phyloP scores from a whole-genome alignment of 2,888 invertebrate species.

The Chalcosyrphus nemorum region DNA sequence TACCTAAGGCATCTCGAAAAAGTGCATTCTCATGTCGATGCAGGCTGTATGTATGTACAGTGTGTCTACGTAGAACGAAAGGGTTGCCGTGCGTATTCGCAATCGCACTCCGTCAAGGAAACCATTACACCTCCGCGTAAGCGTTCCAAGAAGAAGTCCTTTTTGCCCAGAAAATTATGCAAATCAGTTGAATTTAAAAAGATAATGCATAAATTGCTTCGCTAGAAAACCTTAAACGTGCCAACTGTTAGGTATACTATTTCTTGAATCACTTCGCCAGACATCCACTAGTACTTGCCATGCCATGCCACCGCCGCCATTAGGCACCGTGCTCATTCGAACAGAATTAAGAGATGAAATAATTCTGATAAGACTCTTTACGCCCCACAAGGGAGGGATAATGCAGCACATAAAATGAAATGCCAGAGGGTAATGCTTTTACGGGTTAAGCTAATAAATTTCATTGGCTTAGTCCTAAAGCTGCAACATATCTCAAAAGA shows the following conservation, averaged over 20 bases:
- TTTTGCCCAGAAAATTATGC: constrained; percentile 50
- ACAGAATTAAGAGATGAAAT: constrained; percentile 72
- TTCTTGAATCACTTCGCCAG: constrained; percentile 50
- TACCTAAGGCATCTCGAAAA: too few relatives aligned
- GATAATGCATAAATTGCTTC: constrained; percentile 63
- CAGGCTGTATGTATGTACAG: too few relatives aligned
- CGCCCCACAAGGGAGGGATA: constrained; percentile 36
- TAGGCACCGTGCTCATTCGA: constrained; percentile 61
- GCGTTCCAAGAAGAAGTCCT: background rate
- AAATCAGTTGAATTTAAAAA: constrained; percentile 68
- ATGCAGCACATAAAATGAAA: constrained; percentile 66
- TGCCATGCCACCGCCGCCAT: constrained; percentile 18
- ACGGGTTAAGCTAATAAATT: constrained; percentile 71
- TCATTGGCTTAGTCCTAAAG: constrained; percentile 61
- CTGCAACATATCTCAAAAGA: constrained; percentile 61
- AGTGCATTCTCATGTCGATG: too few relatives aligned
- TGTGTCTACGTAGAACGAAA: background rate
- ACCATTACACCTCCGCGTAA: background rate
- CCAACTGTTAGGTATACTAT: constrained; percentile 46
- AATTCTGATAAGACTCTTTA: constrained; percentile 63
- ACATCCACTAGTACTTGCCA: constrained; percentile 14
- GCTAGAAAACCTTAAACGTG: constrained; percentile 51
- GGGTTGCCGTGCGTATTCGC: constrained; percentile 9
- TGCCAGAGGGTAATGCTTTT: constrained; percentile 64
- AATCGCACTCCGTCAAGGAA: background rate